Conservation (phyloP, 2,113 vertebrate species). For the Actenoides hombroni region DNA sequence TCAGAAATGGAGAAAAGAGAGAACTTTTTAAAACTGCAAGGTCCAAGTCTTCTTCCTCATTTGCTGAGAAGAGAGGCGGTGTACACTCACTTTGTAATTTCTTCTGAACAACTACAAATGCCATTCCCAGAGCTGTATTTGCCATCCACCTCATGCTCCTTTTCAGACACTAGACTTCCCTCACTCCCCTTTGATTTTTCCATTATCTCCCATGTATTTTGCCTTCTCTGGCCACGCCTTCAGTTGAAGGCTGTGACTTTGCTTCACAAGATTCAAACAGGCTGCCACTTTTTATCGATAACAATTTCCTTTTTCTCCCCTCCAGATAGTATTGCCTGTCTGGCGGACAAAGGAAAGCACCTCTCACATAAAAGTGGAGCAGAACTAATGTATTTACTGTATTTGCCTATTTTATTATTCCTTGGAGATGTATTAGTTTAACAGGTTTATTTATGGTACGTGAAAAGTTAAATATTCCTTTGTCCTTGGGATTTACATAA, state of each 20-base stretch:
- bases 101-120: neutral
- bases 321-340: neutral
- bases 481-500: slow-evolving; percentile 68
- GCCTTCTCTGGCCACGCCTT: neutral
- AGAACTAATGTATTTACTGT: slow-evolving; percentile 71
- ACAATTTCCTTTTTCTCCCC: neutral
- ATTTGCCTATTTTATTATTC: slow-evolving; percentile 68
- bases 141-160: neutral
- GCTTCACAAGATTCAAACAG: slow-evolving; percentile 16
- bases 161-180: neutral
- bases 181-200: neutral
- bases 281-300: slow-evolving; percentile 36
- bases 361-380: slow-evolving; percentile 67
- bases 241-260: neutral
- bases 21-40: neutral
- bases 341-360: slow-evolving; percentile 43
- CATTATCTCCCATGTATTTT: neutral
- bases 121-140: neutral
- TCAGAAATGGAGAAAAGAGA: neutral
- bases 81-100: neutral
- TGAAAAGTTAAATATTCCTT: slow-evolving; percentile 71
- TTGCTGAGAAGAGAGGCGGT: neutral
- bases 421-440: slow-evolving; percentile 64
- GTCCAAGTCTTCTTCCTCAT: neutral
- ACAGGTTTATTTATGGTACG: slow-evolving; percentile 69